A percentile compares a stretch with the other conserved stretches of the same genome.
Evolutionary conservation across 2,113 vertebrate species (phyloP).

Genomic region (Microcebus griseorufus): DNA sequence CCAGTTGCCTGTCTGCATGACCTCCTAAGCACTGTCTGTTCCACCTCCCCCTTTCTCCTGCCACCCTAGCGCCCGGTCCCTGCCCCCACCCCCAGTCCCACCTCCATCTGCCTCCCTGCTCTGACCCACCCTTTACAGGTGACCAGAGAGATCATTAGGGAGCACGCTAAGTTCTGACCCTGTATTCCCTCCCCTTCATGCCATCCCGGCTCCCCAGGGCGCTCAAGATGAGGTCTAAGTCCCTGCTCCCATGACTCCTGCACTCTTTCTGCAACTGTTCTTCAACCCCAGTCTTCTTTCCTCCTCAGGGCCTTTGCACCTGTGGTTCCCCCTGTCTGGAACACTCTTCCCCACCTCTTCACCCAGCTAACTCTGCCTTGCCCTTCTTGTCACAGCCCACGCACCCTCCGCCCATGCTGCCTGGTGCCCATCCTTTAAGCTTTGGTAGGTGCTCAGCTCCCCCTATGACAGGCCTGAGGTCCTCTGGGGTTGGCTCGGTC

Average conservation of each 20-base stretch:
- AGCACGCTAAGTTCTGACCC: not conserved
- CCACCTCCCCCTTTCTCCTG: not conserved
- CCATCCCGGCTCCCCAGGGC: not conserved
- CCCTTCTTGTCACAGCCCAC: not conserved
- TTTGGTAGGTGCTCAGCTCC: not conserved
- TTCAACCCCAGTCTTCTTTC: not conserved
- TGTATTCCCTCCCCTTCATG: not conserved
- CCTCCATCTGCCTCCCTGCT: not conserved
- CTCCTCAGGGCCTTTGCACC: not conserved
- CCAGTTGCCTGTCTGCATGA: not conserved
- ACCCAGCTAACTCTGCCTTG: not conserved
- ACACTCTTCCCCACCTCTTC: not conserved
- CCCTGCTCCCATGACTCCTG: not conserved
- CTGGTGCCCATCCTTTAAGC: not conserved
- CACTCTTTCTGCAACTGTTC: not conserved
- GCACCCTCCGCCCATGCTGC: not conserved
- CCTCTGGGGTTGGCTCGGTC: not conserved
- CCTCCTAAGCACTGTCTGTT: not conserved
- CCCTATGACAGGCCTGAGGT: not conserved
- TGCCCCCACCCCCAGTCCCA: not conserved
- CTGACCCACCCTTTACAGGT: not conserved
- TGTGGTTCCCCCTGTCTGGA: not conserved
- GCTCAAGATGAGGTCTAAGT: not conserved
- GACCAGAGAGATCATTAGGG: not conserved
- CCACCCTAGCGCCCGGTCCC: fast-evolving